Base-by-base conservation (phyloP, 2,797 vertebrate species). In the Psittacula derbiana region DNA sequence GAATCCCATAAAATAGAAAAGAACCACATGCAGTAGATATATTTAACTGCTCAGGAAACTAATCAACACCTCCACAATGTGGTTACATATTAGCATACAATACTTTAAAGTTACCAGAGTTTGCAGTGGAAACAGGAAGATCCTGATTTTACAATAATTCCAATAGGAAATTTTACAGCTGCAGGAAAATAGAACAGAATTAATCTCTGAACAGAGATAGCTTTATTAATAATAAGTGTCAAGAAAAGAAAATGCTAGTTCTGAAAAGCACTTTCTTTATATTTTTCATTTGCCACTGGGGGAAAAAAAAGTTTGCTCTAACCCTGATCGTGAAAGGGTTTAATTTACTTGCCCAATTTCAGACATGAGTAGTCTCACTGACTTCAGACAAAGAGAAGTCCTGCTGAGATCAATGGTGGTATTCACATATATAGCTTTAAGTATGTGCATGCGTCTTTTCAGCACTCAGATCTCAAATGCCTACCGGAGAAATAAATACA, bases 331-430 rank as follows among this genome's bases (percentile, higher is more conserved):
- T 71, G 81, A 76, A 76, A 88, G 36, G 13, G 27, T 95, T 91
- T 87, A 80, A 87, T 94, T 92, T 93, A 64, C 75, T 91, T 88
- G 61, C 87, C 74, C 20, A 17, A 19, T 92, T 95, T 91, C 82
- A 88, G 57, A 82, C 57, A 28, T 14, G 49, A 91, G 65, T 78
- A 65, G 79, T 93, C 73, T 94, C 58, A 33, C 46, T 58, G 66
- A 55, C 92, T 96, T 93, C 90, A 94, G 93, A 90, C 11, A 58
- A 67, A 90, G 28, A 38, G 40, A 47, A 88, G 58, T 73, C 94
- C 80, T 92, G 88, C 93, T 95, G 95, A 95, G 94, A 97, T 96
- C 95, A 97, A 60, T 88, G 83, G 62, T 90, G 60, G 40, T 81
- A 93, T 20, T 88, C 88, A 84, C 69, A 79, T 90, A 90, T 24